These are phyloP conservation scores for Centroberyx gerrardi DNA, from an alignment of 2,797 vertebrate genomes.

Conservation along the genomic window DNA sequence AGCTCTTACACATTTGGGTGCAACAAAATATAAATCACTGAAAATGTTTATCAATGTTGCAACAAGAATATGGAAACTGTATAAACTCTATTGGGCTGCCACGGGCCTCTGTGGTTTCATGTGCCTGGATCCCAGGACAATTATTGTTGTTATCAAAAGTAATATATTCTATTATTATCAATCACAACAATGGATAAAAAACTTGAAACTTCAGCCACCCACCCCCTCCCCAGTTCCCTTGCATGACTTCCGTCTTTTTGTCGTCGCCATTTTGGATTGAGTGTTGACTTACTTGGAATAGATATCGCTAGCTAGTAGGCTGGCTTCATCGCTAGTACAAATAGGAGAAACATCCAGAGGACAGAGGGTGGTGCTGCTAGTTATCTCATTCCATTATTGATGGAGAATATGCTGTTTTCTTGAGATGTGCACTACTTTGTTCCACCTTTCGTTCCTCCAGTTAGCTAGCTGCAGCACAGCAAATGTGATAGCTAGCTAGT, in stretches of 20 bases:
- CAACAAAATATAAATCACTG: background rate
- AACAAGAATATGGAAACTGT: background rate
- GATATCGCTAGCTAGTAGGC: conserved; percentile 47
- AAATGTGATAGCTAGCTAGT: conserved; percentile 53
- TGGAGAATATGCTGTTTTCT: background rate
- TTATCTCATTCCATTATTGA: background rate
- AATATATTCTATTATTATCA: background rate
- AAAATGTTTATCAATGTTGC: background rate
- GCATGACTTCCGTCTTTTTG: conserved; percentile 91
- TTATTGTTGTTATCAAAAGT: background rate
- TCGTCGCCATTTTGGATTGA: conserved; percentile 94
- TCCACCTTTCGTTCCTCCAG: background rate
- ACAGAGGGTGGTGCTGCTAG: background rate
- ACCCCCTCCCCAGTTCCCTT: conserved; percentile 9
- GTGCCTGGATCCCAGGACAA: too few species aligned
- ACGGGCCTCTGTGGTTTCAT: too few species aligned
- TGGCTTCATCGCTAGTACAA: conserved; percentile 25
- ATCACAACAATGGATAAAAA: background rate
- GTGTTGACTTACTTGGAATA: conserved; percentile 56
- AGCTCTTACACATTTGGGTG: background rate
- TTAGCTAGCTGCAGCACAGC: conserved; percentile 22
- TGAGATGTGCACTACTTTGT: background rate
- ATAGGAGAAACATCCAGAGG: background rate
- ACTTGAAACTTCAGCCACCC: conserved; percentile 24
- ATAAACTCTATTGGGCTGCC: too few species aligned